Conservation (phyloP, 2,113 vertebrate species). For the Platysternon megacephalum region DNA sequence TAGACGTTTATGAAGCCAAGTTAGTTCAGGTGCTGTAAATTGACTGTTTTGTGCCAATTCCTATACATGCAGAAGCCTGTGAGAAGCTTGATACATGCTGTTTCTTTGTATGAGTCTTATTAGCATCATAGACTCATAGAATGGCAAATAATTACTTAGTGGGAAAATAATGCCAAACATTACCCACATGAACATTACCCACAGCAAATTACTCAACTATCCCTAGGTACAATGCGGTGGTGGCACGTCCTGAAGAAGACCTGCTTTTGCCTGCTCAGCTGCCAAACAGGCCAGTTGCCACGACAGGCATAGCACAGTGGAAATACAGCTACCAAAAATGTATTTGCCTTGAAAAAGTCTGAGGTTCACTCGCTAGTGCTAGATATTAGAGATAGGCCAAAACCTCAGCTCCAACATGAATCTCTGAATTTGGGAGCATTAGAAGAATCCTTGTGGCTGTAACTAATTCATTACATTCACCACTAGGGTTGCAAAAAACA, state of each 20-base stretch:
- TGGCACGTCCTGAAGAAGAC: background rate
- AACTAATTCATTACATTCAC: background rate
- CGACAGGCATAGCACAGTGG: background rate
- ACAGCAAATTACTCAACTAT: background rate
- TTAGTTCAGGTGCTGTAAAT: background rate
- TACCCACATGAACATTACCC: background rate
- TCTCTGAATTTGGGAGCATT: background rate
- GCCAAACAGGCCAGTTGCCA: background rate
- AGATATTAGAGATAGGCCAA: background rate
- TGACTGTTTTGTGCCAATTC: background rate
- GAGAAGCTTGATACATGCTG: background rate
- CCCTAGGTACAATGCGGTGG: background rate
- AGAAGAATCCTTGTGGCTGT: background rate
- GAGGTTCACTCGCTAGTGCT: conserved; percentile 18
- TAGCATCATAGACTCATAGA: background rate
- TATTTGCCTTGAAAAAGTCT: background rate
- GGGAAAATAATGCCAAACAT: background rate
- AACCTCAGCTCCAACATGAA: background rate
- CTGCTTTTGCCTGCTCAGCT: background rate
- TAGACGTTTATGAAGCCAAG: background rate
- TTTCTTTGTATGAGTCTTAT: background rate
- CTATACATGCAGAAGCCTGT: background rate
- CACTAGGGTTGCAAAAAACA: background rate
- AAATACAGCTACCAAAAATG: background rate
- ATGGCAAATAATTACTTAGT: conserved; percentile 17